Base-by-base conservation (phyloP, 1,140 invertebrate genomes). In the Drosophila punjabiensis region DNA sequence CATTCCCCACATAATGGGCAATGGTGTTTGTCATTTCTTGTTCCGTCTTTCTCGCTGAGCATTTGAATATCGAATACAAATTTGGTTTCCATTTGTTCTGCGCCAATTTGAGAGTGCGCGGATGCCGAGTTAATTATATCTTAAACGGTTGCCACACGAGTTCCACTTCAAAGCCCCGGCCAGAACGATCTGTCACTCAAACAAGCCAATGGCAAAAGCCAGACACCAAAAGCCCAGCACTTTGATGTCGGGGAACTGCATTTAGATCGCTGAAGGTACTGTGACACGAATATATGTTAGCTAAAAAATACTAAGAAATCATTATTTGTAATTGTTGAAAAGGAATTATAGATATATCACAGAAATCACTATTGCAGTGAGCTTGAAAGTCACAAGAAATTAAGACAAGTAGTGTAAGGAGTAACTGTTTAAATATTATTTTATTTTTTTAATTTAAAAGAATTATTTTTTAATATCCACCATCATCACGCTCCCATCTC, bases 1-100 rank as follows among this genome's bases (percentile, higher is more conserved):
- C 81, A 88, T 84, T 84, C 78, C 65, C 68, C 85, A 84, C 81
- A 87, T 81, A 87, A 81, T 87, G 79, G 81, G 76, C 47, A 84
- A 78, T 78, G 74, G 74, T 87, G 85, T 89, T 78, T 58, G 68
- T 65, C 85, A 89, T 87, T 87, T 84, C 62, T 87, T 89, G 59
- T 65, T 52, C n/a, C 20, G 33, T 45, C 48, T 50, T 32, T 35
- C 41, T 32, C 37, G 13, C 37, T 20, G 37, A 20, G 5, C 60
- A 45, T 65, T 43, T 24, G 55, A 32, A 77, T 77, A 80, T 80
- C 39, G 47, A 70, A 62, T 32, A 41, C 52, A 50, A 41, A 53
- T 64, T 59, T 60, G 20, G 41, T 59, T 41, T 18, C 35, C 66
- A 60, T 47, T 71, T 61, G 45, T 63, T 59, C 35, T 18, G 35